Evolutionary conservation across 2,888 invertebrate species (phyloP).

Genomic region (Sinotaia quadrata): DNA sequence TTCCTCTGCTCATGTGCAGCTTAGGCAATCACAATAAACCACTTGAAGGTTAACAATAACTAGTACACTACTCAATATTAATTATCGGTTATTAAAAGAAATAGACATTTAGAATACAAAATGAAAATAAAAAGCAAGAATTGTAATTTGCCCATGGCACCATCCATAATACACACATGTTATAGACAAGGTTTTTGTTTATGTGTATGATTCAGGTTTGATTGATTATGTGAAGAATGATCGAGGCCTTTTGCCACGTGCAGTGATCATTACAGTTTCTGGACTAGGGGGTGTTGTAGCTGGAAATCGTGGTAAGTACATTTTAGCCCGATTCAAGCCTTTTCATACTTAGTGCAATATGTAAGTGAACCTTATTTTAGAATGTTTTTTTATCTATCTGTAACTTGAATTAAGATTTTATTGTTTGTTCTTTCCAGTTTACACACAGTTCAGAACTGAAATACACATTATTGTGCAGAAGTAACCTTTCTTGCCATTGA

Average conservation of each 20-base stretch:
- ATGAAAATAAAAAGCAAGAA: background rate
- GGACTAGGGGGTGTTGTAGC: constrained; percentile 62
- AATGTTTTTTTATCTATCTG: background rate
- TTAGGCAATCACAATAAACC: too few species aligned
- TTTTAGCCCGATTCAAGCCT: background rate
- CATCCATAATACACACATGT: too few species aligned
- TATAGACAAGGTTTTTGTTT: too few species aligned
- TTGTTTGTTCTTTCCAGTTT: background rate
- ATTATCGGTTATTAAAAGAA: background rate
- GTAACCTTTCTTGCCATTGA: background rate
- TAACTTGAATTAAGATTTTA: background rate
- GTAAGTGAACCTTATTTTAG: too few species aligned
- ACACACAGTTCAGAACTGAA: background rate
- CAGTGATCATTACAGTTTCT: constrained; percentile 60
- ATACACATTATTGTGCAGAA: background rate
- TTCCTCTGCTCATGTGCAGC: too few species aligned
- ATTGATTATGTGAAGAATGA: constrained; percentile 57
- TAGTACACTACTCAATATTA: background rate
- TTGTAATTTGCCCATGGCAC: background rate
- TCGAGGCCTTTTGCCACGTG: constrained; percentile 55
- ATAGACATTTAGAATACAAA: background rate
- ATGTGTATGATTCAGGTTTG: constrained; percentile 41
- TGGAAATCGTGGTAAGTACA: constrained; percentile 56
- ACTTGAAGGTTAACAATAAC: too few species aligned
- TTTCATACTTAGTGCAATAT: too few species aligned